Evolutionary conservation across 2,113 vertebrate species (phyloP).

Genomic region (Lamprologus speciosus): DNA sequence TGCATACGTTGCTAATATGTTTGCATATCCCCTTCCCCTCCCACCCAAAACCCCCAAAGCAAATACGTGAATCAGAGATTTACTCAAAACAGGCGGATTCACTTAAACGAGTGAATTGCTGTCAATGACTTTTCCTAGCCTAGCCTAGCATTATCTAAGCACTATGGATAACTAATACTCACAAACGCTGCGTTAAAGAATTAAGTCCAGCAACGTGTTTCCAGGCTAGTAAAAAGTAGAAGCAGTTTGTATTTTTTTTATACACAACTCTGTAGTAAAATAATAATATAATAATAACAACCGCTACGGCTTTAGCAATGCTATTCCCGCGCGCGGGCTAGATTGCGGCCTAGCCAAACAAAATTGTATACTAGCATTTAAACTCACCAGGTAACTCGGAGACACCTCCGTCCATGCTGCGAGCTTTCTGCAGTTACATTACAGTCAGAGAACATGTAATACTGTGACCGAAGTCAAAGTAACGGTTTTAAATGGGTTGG

Average conservation of each 20-base stretch:
- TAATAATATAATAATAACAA: neutral
- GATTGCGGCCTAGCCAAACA: conserved; percentile 46
- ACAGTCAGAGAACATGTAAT: neutral
- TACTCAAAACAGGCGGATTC: neutral
- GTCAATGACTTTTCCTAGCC: neutral
- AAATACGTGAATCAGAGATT: neutral
- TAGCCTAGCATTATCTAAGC: neutral
- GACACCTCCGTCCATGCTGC: conserved; percentile 47
- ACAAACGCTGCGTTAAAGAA: neutral
- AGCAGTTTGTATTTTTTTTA: neutral
- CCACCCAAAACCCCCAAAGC: neutral
- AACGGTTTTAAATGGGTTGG: neutral
- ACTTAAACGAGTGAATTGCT: neutral
- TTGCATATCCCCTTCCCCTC: neutral
- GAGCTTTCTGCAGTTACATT: neutral
- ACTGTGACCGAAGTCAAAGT: neutral
- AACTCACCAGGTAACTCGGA: conserved; percentile 31
- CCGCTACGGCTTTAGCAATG: neutral
- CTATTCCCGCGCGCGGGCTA: conserved; percentile 58
- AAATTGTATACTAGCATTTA: neutral
- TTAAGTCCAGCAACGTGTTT: neutral
- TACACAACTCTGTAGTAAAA: neutral
- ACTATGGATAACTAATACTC: neutral
- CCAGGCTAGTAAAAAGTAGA: fast-evolving
- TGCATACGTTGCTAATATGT: neutral